Evolutionary conservation across 2,888 invertebrate genomes (phyloP).

Genomic region (Ormia ochracea): DNA sequence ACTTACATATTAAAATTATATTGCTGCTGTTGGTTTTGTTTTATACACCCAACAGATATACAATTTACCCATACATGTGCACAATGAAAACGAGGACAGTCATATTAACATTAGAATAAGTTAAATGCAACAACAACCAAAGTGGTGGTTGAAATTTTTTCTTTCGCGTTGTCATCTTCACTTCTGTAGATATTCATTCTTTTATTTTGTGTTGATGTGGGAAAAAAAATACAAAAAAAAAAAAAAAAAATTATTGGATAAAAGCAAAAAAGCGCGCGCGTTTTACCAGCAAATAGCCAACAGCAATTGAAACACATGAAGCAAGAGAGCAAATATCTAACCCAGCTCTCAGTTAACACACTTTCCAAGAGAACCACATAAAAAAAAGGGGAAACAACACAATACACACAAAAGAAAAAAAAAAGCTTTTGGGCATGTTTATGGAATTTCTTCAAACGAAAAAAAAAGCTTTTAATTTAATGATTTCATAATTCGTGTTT

Average conservation of each 20-base stretch:
- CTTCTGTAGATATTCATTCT: slow-evolving; percentile 11
- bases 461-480: slow-evolving; percentile 32
- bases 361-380: not conserved
- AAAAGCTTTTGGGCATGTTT: slow-evolving; percentile 20
- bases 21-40: slow-evolving; percentile 12
- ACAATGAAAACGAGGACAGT: slow-evolving; percentile 54
- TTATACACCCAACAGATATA: slow-evolving; percentile 17
- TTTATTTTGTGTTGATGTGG: not conserved
- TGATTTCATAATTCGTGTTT: slow-evolving; percentile 56
- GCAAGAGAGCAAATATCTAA: not conserved
- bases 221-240: slow-evolving; percentile 12
- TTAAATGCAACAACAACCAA: slow-evolving; percentile 32
- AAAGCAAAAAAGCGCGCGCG: slow-evolving; percentile 47
- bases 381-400: slow-evolving; percentile 19
- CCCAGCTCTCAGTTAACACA: not conserved
- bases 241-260: slow-evolving; percentile 15
- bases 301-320: not conserved
- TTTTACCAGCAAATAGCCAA: slow-evolving; percentile 1
- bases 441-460: slow-evolving; percentile 38
- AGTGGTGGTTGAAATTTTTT: slow-evolving; percentile 40
- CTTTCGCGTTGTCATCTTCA: slow-evolving; percentile 25
- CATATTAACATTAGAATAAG: slow-evolving; percentile 52
- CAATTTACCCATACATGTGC: slow-evolving; percentile 15
- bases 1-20: not conserved
- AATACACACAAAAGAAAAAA: too few species aligned